Conservation (phyloP, 2,797 vertebrate genomes). For the Centroberyx gerrardi region DNA sequence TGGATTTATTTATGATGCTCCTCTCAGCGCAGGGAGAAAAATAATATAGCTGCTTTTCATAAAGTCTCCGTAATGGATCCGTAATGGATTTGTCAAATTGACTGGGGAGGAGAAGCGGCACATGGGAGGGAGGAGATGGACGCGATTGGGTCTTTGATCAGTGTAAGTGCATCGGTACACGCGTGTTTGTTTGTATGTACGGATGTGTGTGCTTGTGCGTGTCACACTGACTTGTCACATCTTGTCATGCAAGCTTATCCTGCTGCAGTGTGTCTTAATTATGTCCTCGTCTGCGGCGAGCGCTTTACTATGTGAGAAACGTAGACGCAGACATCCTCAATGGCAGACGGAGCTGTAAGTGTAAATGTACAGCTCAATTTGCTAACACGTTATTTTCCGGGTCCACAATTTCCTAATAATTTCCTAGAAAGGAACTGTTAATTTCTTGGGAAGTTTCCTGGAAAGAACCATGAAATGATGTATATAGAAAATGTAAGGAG, state of each 20-base stretch:
- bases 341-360: too few relatives aligned
- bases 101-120: constrained; percentile 47
- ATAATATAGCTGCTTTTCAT: constrained; percentile 68
- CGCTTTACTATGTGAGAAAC: background rate
- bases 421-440: too few relatives aligned
- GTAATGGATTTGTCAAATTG: constrained; percentile 74
- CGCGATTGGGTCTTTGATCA: constrained; percentile 56
- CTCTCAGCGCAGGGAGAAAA: constrained; percentile 36
- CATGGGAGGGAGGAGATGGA: constrained; percentile 46
- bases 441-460: too few relatives aligned
- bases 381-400: too few relatives aligned
- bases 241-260: constrained; percentile 24
- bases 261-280: constrained; percentile 15
- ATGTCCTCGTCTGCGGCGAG: background rate
- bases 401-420: too few relatives aligned
- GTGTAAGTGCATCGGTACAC: background rate
- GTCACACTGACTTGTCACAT: constrained; percentile 11
- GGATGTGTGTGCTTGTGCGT: background rate
- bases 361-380: too few relatives aligned
- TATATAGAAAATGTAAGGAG: too few relatives aligned
- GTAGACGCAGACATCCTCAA: background rate
- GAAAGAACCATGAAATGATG: too few relatives aligned
- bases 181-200: background rate
- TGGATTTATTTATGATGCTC: constrained; percentile 61
- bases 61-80: constrained; percentile 72